A percentile compares a stretch with the other conserved stretches of the same genome.
phyloP scores from a whole-genome alignment of 1,140 invertebrate genomes.

The Achatina immaculata region DNA sequence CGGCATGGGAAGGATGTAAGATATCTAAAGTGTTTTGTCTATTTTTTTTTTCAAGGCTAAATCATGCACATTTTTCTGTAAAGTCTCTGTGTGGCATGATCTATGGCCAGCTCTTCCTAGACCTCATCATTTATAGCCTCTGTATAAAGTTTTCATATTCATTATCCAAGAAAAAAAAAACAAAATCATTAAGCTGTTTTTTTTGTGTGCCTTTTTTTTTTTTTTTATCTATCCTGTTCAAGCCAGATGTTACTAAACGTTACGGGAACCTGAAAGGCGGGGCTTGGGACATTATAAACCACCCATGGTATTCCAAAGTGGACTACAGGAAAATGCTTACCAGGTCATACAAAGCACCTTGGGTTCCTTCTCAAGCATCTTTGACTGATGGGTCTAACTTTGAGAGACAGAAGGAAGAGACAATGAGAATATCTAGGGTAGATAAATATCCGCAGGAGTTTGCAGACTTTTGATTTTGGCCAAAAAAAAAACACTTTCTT shows the following conservation, averaged over 20 bases:
- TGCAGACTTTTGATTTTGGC: constrained; percentile 9
- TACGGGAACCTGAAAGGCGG: constrained; percentile 35
- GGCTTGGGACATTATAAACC: constrained; percentile 30
- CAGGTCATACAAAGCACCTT: constrained; percentile 23
- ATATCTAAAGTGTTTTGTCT: too few species aligned
- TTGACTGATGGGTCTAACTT: constrained; percentile 29
- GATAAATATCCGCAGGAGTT: constrained; percentile 22
- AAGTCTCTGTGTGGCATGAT: too few species aligned
- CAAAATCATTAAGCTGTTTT: too few species aligned
- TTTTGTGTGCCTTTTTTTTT: too few species aligned
- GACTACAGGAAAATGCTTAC: constrained; percentile 26
- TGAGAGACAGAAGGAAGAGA: constrained; percentile 21
- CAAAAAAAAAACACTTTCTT: not conserved
- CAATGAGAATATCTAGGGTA: not conserved
- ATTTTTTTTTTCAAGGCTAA: too few species aligned
- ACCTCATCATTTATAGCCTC: too few species aligned
- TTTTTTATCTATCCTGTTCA: not conserved
- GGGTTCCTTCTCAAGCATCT: not conserved
- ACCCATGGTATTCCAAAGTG: constrained; percentile 21
- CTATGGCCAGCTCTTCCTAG: too few species aligned
- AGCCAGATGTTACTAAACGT: constrained; percentile 33
- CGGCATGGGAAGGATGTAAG: too few species aligned
- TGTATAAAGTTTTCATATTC: too few species aligned
- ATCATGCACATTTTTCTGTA: too few species aligned
- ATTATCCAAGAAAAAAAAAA: too few species aligned